Evolutionary conservation across 2,797 vertebrate species (phyloP).

Genomic region (Podarcis siculus): DNA sequence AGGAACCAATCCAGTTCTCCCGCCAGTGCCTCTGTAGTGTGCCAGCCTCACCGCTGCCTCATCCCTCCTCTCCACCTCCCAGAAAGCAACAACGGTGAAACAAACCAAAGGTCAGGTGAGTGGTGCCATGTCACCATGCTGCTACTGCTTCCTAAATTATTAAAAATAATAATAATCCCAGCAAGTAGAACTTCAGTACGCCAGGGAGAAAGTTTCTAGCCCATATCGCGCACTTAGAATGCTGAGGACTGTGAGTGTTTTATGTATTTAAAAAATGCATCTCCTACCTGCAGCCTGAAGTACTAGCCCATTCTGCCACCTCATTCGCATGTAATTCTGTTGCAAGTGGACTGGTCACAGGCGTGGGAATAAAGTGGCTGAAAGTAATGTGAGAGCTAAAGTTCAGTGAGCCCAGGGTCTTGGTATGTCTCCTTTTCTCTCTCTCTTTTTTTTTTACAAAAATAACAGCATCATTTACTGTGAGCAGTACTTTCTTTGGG

Average conservation of each 20-base stretch:
- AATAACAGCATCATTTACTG: conserved; percentile 43
- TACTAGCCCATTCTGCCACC: not conserved
- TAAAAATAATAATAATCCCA: not conserved
- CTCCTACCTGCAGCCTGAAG: not conserved
- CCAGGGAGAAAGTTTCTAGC: not conserved
- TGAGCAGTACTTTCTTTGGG: conserved; percentile 51
- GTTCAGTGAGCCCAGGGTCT: conserved; percentile 32
- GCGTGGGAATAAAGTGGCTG: not conserved
- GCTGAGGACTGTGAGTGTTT: not conserved
- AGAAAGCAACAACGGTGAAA: too few species aligned
- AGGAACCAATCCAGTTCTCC: too few species aligned
- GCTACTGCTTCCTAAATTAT: not conserved
- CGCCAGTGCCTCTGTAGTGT: too few species aligned
- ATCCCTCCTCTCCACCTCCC: too few species aligned
- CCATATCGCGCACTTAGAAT: not conserved
- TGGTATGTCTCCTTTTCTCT: not conserved
- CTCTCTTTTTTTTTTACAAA: not conserved
- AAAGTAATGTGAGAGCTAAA: not conserved
- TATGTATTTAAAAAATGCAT: not conserved
- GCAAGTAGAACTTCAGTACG: not conserved
- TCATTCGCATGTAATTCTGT: not conserved
- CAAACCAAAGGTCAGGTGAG: too few species aligned
- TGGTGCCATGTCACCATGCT: too few species aligned
- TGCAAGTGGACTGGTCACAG: not conserved
- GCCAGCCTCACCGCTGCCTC: not conserved